Percentiles rank a stretch among this genome's conserved stretches.
phyloP scores from a whole-genome alignment of 2,113 vertebrate species.

The Petroica traversi region DNA sequence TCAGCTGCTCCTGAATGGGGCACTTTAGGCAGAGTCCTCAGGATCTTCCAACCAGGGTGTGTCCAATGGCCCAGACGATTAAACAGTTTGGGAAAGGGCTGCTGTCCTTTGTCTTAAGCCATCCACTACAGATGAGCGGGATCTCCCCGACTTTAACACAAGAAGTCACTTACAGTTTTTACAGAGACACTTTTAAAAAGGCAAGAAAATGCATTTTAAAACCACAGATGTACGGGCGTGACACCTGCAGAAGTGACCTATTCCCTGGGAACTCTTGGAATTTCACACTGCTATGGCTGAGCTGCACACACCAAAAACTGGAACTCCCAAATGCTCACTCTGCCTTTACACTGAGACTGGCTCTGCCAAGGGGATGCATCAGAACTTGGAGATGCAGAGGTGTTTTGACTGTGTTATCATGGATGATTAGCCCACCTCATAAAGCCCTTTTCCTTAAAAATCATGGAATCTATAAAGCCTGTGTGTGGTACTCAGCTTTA shows the following conservation, averaged over 20 bases:
- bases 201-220: background rate
- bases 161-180: background rate
- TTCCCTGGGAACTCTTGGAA: background rate
- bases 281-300: background rate
- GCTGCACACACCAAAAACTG: background rate
- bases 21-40: background rate
- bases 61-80: fast-evolving
- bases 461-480: fast-evolving
- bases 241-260: background rate
- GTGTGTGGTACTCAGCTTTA: fast-evolving
- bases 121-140: background rate
- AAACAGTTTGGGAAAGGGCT: background rate
- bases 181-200: background rate
- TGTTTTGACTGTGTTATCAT: background rate
- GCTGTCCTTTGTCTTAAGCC: background rate
- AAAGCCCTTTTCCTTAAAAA: background rate
- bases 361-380: background rate
- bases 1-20: background rate
- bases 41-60: background rate
- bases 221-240: fast-evolving
- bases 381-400: background rate
- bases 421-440: background rate
- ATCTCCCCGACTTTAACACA: background rate
- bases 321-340: background rate
- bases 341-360: background rate